Percentiles rank a stretch among this genome's conserved stretches.
Conservation (phyloP, 2,888 invertebrate species). For the Graphium colonna region DNA sequence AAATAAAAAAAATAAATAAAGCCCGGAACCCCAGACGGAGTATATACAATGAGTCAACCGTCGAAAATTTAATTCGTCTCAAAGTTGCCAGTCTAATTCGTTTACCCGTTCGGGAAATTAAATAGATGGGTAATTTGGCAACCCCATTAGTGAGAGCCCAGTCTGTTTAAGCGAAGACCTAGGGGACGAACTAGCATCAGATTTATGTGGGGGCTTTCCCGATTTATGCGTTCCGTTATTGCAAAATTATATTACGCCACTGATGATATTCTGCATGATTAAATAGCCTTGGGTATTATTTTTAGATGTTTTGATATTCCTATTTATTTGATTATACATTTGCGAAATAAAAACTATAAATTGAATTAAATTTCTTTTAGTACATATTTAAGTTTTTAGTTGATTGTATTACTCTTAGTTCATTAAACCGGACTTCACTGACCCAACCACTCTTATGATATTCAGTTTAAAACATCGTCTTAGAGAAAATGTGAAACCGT, state of each 20-base stretch:
- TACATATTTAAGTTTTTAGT: no score
- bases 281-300: neutral
- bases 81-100: constrained; percentile 76
- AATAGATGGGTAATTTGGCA: constrained; percentile 78
- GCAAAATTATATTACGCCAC: constrained; percentile 22
- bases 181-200: constrained; percentile 54
- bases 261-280: neutral
- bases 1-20: constrained; percentile 28
- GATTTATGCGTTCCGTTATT: constrained; percentile 47
- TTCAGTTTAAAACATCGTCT: no score
- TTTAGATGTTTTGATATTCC: neutral
- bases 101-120: constrained; percentile 77
- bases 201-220: constrained; percentile 54
- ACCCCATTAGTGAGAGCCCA: constrained; percentile 61
- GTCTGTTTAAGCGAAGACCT: constrained; percentile 51
- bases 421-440: no score
- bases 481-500: no score
- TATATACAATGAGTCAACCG: constrained; percentile 58
- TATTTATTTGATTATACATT: constrained; percentile 1
- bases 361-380: no score
- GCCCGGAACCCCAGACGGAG: constrained; percentile 23
- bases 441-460: no score
- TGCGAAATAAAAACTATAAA: neutral
- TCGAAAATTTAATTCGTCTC: constrained; percentile 72
- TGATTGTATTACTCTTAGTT: no score